Conservation (phyloP, 92 coral and sea anemone species). For the Porites cylindrica region DNA sequence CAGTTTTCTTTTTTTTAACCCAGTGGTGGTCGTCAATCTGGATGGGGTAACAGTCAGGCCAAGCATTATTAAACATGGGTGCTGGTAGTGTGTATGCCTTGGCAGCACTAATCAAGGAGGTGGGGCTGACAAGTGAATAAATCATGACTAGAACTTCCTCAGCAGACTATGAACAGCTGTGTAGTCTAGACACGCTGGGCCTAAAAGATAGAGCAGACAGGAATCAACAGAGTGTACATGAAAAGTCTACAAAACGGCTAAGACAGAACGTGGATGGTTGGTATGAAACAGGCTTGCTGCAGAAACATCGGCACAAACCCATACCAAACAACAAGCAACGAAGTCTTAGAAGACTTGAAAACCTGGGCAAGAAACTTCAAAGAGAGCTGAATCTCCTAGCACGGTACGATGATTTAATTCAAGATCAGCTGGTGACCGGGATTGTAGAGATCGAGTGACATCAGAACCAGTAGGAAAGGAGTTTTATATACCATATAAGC, state of each 20-base stretch:
- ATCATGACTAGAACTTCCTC: constrained; percentile 35
- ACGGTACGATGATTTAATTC: constrained; percentile 24
- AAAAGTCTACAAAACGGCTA: constrained; percentile 20
- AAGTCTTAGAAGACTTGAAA: no score
- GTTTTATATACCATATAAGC: constrained; percentile 50
- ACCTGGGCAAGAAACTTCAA: no score
- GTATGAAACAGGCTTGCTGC: constrained; percentile 67
- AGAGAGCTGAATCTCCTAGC: neutral
- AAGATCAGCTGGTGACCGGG: constrained; percentile 47
- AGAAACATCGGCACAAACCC: constrained; percentile 56
- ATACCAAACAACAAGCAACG: constrained; percentile 11
- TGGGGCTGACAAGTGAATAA: constrained; percentile 6
- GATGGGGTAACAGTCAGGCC: no score
- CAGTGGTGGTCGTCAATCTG: no score
- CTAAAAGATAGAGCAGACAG: constrained; percentile 53
- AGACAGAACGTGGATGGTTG: constrained; percentile 47
- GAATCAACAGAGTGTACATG: constrained; percentile 13
- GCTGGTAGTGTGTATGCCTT: constrained; percentile 49
- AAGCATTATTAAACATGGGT: no score
- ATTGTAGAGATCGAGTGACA: constrained; percentile 47
- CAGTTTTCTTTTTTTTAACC: constrained; percentile 45
- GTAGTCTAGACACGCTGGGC: constrained; percentile 59
- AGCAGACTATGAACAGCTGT: constrained; percentile 22
- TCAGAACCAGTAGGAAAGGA: constrained; percentile 30
- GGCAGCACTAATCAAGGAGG: constrained; percentile 59